Evolutionary conservation across 2,797 vertebrate genomes (phyloP).

Genomic region (Valencia hispanica): DNA sequence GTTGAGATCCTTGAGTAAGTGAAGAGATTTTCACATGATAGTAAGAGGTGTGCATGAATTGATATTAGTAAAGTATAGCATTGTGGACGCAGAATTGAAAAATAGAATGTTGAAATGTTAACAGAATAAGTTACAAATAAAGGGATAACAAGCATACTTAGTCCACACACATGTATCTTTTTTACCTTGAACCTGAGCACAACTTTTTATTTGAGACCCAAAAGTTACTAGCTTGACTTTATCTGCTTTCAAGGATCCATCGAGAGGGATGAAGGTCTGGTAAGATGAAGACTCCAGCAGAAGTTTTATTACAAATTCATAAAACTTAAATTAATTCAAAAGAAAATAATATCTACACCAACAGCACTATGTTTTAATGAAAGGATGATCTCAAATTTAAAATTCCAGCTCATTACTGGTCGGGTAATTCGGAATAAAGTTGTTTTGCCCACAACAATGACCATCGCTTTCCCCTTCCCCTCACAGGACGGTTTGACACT

Average conservation of each 20-base stretch:
- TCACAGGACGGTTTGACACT: background rate
- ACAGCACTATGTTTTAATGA: background rate
- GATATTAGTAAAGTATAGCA: background rate
- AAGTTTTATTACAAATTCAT: conserved; percentile 1
- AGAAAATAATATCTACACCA: conserved; percentile 5
- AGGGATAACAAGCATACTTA: too few relatives aligned
- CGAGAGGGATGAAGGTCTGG: too few relatives aligned
- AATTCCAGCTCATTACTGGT: conserved; percentile 13
- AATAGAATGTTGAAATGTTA: too few relatives aligned
- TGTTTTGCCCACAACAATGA: background rate
- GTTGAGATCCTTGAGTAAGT: background rate
- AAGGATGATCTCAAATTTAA: background rate
- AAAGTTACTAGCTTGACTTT: background rate
- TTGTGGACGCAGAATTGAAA: background rate
- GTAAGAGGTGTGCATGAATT: background rate
- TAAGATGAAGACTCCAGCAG: background rate
- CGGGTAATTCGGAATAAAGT: background rate
- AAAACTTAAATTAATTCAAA: background rate
- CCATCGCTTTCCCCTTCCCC: conserved; percentile 19
- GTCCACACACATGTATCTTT: too few relatives aligned
- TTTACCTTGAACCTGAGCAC: too few relatives aligned
- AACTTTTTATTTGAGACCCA: background rate
- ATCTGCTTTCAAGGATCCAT: too few relatives aligned
- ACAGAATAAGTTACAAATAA: too few relatives aligned
- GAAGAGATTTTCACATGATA: background rate